Conservation (phyloP, 2,113 vertebrate species). For the Acrocephalus arundinaceus region DNA sequence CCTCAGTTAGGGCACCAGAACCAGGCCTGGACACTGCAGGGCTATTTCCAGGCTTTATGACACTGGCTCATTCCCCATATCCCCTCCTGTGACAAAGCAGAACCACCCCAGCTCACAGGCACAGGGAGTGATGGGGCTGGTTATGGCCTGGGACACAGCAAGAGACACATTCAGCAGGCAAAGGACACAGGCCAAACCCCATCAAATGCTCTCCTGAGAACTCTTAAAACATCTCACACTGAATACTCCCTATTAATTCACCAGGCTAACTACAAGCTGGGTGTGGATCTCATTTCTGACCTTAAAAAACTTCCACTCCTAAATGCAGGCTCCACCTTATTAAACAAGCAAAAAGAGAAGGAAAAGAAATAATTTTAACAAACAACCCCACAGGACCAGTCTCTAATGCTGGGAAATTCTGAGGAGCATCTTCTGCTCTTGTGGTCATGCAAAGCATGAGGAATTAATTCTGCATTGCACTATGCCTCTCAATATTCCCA, state of each 20-base stretch:
- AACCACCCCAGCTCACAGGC: not conserved
- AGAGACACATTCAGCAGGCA: not conserved
- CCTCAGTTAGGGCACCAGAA: not conserved
- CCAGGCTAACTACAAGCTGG: not conserved
- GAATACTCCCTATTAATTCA: constrained; percentile 2
- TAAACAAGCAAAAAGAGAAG: not conserved
- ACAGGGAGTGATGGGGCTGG: not conserved
- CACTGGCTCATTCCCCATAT: not conserved
- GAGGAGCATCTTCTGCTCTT: not conserved
- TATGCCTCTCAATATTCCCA: not conserved
- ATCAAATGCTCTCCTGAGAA: not conserved
- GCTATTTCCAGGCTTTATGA: not conserved
- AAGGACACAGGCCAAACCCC: not conserved
- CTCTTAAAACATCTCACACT: not conserved
- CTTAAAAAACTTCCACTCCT: not conserved
- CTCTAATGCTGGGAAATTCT: not conserved
- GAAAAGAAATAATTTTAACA: not conserved
- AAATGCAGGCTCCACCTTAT: not conserved
- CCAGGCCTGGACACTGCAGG: not conserved
- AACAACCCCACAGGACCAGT: not conserved
- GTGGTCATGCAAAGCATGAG: not conserved
- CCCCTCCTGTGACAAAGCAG: accelerated
- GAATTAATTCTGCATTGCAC: not conserved
- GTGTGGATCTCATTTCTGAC: constrained; percentile 10
- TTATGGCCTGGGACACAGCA: not conserved